Percentiles rank a stretch among this genome's conserved stretches.
These are phyloP conservation scores for Crypturellus undulatus DNA, from an alignment of 2,113 vertebrate genomes.

Conservation along the genomic window DNA sequence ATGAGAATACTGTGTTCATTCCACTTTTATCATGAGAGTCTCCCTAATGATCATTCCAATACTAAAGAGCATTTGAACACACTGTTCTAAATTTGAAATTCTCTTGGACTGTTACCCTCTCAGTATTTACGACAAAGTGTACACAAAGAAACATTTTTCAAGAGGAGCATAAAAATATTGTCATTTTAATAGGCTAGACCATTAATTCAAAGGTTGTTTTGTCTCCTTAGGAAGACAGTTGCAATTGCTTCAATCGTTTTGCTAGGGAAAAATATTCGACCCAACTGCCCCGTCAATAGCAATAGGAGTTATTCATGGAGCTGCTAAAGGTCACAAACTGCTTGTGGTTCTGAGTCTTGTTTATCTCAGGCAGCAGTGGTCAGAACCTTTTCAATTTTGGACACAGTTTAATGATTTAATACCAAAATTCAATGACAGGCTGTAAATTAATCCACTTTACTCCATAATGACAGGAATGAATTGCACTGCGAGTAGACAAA, in stretches of 20 bases:
- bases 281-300: background rate
- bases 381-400: background rate
- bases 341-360: conserved; percentile 23
- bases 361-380: background rate
- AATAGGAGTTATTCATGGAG: conserved; percentile 14
- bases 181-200: background rate
- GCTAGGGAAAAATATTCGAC: background rate
- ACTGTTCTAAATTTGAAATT: background rate
- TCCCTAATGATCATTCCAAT: background rate
- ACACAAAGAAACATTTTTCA: background rate
- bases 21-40: background rate
- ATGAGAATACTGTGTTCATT: background rate
- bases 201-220: conserved; percentile 42
- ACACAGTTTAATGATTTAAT: background rate
- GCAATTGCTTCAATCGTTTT: conserved; percentile 35
- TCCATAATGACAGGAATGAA: background rate
- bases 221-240: conserved; percentile 2
- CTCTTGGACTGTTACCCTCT: background rate
- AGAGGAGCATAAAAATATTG: background rate
- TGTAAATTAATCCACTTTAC: background rate
- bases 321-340: conserved; percentile 42
- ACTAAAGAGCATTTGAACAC: background rate
- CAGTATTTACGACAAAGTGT: background rate
- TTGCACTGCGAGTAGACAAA: background rate
- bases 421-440: background rate